These are phyloP conservation scores for Campoplex capitator DNA, from an alignment of 2,888 invertebrate genomes.

Conservation along the genomic window DNA sequence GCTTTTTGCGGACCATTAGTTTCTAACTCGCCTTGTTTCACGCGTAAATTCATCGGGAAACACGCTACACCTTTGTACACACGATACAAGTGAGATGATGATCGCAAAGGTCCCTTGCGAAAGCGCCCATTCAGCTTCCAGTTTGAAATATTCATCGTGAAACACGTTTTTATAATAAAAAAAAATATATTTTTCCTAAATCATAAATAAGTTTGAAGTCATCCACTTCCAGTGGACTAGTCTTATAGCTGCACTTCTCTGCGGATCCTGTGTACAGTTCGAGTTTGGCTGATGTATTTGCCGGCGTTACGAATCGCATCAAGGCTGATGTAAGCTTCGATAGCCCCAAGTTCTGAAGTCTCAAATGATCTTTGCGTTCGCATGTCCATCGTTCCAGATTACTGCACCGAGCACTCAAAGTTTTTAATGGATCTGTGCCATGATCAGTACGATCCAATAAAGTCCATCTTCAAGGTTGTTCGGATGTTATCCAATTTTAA, in stretches of 20 bases:
- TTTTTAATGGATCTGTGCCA: neutral
- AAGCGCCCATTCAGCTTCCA: too few species aligned
- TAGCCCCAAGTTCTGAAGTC: neutral
- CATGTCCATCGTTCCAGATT: neutral
- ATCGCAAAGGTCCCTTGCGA: neutral
- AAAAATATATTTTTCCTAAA: neutral
- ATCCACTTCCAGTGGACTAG: too few species aligned
- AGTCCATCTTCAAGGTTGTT: neutral
- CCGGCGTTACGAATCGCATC: neutral
- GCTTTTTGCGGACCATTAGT: constrained; percentile 64
- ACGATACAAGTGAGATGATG: neutral
- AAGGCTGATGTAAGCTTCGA: neutral
- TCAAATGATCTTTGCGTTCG: neutral
- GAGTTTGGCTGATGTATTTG: neutral
- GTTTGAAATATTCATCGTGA: neutral
- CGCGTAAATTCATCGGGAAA: constrained; percentile 37
- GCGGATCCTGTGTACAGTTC: too few species aligned
- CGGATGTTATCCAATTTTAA: neutral
- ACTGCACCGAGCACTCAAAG: neutral
- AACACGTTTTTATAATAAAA: neutral
- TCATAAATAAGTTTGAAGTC: neutral
- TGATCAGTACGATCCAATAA: neutral
- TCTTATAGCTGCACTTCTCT: neutral
- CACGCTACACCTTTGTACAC: constrained; percentile 4
- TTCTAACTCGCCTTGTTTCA: constrained; percentile 53